Percentiles rank a stretch among this genome's conserved stretches.
Evolutionary conservation across 2,113 vertebrate species (phyloP).

Genomic region (Pteropus alecto): DNA sequence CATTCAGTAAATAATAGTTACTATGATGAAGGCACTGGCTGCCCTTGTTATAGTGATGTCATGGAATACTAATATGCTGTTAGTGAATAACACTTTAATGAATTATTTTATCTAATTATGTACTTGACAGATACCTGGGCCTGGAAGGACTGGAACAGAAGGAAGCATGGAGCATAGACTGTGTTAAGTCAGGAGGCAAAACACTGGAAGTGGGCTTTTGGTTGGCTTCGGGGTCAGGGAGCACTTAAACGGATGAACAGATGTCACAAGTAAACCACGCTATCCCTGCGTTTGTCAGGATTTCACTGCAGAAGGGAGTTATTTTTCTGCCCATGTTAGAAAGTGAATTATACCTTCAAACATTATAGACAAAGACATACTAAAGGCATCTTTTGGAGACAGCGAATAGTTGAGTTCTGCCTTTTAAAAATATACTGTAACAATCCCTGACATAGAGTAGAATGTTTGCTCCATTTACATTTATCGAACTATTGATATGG

Average conservation of each 20-base stretch:
- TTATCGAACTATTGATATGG: background rate
- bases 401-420: background rate
- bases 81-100: background rate
- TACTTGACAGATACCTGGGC: background rate
- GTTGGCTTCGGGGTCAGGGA: background rate
- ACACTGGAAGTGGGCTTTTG: background rate
- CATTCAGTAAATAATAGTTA: background rate
- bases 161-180: background rate
- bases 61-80: background rate
- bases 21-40: background rate
- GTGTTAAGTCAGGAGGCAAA: background rate
- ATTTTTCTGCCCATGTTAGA: background rate
- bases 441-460: background rate
- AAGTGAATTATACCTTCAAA: background rate
- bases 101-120: background rate
- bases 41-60: background rate
- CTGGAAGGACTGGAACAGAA: background rate
- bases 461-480: background rate
- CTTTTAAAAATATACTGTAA: background rate
- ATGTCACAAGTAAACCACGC: background rate
- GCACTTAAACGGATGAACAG: background rate
- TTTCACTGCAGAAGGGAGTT: background rate
- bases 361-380: background rate
- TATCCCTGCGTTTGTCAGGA: background rate
- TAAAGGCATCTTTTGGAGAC: background rate